These are phyloP conservation scores for Antitype chi DNA, from an alignment of 2,888 invertebrate genomes.

Conservation along the genomic window DNA sequence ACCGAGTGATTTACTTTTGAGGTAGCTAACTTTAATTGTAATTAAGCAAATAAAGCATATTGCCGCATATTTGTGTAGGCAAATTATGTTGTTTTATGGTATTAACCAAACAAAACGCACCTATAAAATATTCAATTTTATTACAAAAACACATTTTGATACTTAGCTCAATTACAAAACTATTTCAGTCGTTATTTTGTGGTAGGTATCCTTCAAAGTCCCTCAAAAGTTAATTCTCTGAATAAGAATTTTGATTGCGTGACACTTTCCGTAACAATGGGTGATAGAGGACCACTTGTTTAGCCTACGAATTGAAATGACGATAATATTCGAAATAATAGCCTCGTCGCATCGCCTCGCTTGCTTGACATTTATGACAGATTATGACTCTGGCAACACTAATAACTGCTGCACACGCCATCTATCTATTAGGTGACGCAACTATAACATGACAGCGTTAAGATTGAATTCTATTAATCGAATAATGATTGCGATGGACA, in stretches of 20 bases:
- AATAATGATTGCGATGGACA: slow-evolving; percentile 80
- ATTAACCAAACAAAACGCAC: background rate
- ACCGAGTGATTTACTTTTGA: slow-evolving; percentile 8
- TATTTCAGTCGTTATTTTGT: slow-evolving; percentile 68
- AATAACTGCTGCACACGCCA: slow-evolving; percentile 86
- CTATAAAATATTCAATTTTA: background rate
- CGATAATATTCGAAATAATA: slow-evolving; percentile 84
- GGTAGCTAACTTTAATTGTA: slow-evolving; percentile 18
- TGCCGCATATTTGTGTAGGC: background rate
- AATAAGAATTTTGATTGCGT: slow-evolving; percentile 81
- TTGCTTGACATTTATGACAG: slow-evolving; percentile 88
- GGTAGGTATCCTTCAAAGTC: slow-evolving; percentile 57
- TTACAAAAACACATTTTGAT: background rate
- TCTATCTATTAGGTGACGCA: slow-evolving; percentile 87
- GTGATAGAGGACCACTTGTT: slow-evolving; percentile 82
- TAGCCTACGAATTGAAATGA: slow-evolving; percentile 82
- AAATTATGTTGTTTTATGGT: background rate
- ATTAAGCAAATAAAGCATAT: slow-evolving; percentile 17
- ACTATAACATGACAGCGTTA: slow-evolving; percentile 79
- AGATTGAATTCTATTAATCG: slow-evolving; percentile 85
- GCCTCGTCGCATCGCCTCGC: slow-evolving; percentile 78
- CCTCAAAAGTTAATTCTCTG: slow-evolving; percentile 68
- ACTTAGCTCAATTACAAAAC: slow-evolving; percentile 62
- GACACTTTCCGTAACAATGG: slow-evolving; percentile 81
- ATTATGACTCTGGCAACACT: slow-evolving; percentile 85